Percentiles rank a stretch among this genome's conserved stretches.
phyloP scores from a whole-genome alignment of 37 sponge, comb jelly and placozoan genomes.

The Oopsacas minuta region DNA sequence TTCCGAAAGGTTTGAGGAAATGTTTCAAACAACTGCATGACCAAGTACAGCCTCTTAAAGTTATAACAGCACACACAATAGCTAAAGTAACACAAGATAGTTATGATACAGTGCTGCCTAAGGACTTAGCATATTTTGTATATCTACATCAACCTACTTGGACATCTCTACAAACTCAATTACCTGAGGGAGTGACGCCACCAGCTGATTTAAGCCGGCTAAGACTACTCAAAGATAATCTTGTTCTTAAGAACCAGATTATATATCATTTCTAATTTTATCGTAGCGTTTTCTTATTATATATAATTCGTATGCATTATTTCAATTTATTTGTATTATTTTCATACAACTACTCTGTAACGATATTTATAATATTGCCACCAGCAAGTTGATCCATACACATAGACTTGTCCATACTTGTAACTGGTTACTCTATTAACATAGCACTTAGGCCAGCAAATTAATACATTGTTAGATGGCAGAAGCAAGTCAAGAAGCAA shows the following conservation, averaged over 20 bases:
- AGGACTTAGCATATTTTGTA: conserved; percentile 17
- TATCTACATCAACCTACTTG: not conserved
- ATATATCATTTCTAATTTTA: conserved; percentile 1
- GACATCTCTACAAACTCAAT: not conserved
- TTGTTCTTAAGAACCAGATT: not conserved
- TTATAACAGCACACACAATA: not conserved
- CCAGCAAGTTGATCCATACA: too few species aligned
- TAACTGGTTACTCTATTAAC: too few species aligned
- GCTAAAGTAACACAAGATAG: not conserved
- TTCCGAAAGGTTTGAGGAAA: not conserved
- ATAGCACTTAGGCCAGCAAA: too few species aligned
- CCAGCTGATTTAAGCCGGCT: not conserved
- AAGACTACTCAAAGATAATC: not conserved
- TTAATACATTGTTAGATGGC: too few species aligned
- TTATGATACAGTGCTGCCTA: not conserved
- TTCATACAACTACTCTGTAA: too few species aligned
- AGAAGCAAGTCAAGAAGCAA: not conserved
- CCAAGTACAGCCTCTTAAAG: not conserved
- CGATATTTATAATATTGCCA: not conserved
- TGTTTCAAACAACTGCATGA: conserved; percentile 2
- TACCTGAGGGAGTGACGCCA: not conserved
- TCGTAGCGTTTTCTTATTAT: not conserved
- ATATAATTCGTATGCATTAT: too few species aligned
- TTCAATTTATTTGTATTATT: too few species aligned
- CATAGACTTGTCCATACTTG: too few species aligned